phyloP scores from a whole-genome alignment of 1,140 invertebrate genomes.

The Zaprionus kolodkinae region DNA sequence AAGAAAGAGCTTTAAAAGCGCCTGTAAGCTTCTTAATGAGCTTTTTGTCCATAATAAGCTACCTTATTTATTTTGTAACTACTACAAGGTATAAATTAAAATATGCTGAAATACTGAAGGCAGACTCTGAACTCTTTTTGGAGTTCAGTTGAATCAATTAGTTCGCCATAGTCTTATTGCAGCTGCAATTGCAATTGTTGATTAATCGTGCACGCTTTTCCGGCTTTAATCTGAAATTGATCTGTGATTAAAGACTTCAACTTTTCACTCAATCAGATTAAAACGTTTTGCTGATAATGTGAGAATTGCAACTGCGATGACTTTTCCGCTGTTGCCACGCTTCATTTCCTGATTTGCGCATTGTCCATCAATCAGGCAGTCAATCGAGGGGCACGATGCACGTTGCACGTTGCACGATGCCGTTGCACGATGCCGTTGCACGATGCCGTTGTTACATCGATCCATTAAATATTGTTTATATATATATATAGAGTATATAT shows the following conservation, averaged over 20 bases:
- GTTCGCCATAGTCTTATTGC: background rate
- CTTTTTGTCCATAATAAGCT: no score
- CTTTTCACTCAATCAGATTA: conserved; percentile 3
- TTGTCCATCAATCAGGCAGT: conserved; percentile 19
- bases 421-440: background rate
- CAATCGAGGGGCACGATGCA: background rate
- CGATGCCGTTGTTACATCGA: conserved; percentile 6
- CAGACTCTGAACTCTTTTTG: no score
- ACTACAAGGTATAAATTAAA: no score
- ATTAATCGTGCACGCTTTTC: background rate
- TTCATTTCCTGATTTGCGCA: conserved; percentile 15
- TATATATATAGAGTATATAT: background rate
- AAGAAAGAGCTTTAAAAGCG: background rate
- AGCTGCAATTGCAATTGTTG: background rate
- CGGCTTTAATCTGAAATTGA: background rate
- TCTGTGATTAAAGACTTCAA: background rate
- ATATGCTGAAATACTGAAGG: no score
- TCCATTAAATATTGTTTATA: conserved; percentile 3
- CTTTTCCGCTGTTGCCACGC: conserved; percentile 1
- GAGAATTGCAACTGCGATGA: background rate
- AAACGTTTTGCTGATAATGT: background rate
- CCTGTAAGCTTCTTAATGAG: background rate
- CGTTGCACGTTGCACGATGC: conserved; percentile 4
- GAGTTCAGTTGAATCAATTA: background rate
- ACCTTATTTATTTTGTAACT: no score